phyloP scores from a whole-genome alignment of 2,888 invertebrate species.

The Drosophila basisetae region DNA sequence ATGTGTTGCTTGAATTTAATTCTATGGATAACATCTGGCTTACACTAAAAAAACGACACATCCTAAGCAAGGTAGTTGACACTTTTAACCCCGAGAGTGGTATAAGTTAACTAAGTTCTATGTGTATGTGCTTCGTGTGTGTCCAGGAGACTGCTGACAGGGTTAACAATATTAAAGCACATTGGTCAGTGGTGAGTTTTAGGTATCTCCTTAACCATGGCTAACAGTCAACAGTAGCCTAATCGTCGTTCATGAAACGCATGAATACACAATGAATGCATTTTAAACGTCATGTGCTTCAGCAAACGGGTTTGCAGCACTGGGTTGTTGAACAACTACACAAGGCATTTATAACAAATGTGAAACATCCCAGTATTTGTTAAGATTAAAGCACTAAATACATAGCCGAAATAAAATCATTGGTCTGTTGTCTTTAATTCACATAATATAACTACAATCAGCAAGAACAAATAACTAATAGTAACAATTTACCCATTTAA shows the following conservation, averaged over 20 bases:
- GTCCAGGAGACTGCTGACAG: background rate
- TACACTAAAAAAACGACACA: background rate
- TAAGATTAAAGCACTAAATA: background rate
- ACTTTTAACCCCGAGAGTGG: background rate
- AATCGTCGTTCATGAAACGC: background rate
- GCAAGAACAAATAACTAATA: background rate
- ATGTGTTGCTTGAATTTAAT: background rate
- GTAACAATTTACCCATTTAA: background rate
- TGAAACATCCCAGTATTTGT: background rate
- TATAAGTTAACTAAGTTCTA: background rate
- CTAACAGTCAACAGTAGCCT: constrained; percentile 5
- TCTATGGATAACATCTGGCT: background rate
- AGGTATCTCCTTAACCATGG: background rate
- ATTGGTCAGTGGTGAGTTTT: background rate
- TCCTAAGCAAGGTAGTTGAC: no score
- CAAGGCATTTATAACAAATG: background rate
- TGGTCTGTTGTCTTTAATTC: background rate
- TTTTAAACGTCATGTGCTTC: background rate
- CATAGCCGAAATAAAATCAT: background rate
- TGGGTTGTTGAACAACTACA: background rate
- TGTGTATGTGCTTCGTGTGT: background rate
- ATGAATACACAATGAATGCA: constrained; percentile 13
- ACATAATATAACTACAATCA: background rate
- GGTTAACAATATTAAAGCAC: background rate
- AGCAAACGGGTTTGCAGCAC: background rate